Conservation (phyloP, 2,888 invertebrate genomes). For the Andrena chrysosceles region DNA sequence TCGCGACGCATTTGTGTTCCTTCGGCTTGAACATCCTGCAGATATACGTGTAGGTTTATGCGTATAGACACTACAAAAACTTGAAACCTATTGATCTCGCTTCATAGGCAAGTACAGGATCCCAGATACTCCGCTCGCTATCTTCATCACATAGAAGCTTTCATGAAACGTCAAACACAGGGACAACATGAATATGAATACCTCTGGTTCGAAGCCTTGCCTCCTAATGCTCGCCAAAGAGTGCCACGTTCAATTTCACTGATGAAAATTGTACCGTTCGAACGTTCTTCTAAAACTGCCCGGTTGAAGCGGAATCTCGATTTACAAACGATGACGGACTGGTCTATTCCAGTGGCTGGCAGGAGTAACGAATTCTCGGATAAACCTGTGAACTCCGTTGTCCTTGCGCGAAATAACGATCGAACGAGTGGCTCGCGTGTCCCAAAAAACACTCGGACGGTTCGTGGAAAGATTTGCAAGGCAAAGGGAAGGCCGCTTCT, state of each 20-base stretch:
- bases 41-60: neutral
- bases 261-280: neutral
- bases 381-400: conserved; percentile 8
- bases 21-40: conserved; percentile 51
- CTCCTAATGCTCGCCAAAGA: too few species aligned
- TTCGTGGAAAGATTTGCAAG: conserved; percentile 72
- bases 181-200: neutral
- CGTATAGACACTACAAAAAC: conserved; percentile 66
- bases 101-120: conserved; percentile 16
- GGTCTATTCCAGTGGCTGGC: neutral
- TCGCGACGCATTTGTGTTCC: conserved; percentile 75
- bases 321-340: neutral
- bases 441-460: conserved; percentile 44
- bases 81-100: conserved; percentile 67
- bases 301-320: neutral
- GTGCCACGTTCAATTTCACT: neutral
- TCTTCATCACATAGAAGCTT: neutral
- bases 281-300: neutral
- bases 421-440: conserved; percentile 25
- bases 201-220: neutral
- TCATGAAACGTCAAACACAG: neutral
- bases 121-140: neutral
- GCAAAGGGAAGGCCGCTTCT: conserved; percentile 66
- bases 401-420: conserved; percentile 30
- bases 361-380: neutral